phyloP scores from a whole-genome alignment of 2,113 vertebrate genomes.

The Thalassoma bifasciatum region DNA sequence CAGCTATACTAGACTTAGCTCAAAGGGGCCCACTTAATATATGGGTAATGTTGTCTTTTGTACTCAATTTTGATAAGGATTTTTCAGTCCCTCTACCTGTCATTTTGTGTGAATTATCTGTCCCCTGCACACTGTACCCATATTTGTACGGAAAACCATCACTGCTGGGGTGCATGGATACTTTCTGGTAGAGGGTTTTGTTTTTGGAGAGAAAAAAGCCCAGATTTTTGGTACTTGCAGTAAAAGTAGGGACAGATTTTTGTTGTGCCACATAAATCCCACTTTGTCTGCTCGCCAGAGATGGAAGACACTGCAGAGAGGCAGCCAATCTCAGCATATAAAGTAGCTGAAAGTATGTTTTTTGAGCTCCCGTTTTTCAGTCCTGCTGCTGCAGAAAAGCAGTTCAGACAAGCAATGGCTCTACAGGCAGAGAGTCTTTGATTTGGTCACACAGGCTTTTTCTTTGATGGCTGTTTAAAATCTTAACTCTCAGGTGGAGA shows the following conservation, averaged over 20 bases:
- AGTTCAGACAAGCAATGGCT: slow-evolving; percentile 28
- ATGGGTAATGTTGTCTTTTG: too few relatives aligned
- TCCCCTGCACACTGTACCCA: background rate
- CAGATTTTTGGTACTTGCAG: slow-evolving; percentile 23
- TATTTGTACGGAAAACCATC: too few relatives aligned
- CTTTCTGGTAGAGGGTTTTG: background rate
- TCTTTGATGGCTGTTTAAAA: slow-evolving; percentile 54
- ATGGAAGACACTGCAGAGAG: slow-evolving; percentile 38
- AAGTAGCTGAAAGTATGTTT: slow-evolving; percentile 55
- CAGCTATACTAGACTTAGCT: too few relatives aligned
- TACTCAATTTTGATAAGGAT: too few relatives aligned
- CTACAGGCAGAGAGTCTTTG: slow-evolving; percentile 28
- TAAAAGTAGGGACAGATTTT: slow-evolving; percentile 24
- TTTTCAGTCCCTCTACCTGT: too few relatives aligned
- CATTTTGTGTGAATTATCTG: too few relatives aligned
- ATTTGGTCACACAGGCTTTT: slow-evolving; percentile 30
- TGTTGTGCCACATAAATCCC: slow-evolving; percentile 54
- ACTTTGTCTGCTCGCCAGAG: slow-evolving; percentile 44
- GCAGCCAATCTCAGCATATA: slow-evolving; percentile 59
- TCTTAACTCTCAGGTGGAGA: slow-evolving; percentile 40
- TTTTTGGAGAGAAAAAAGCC: background rate
- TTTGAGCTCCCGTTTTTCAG: slow-evolving; percentile 30
- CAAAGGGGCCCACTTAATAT: too few relatives aligned
- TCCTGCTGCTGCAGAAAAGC: slow-evolving; percentile 42
- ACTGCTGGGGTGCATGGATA: background rate